Evolutionary conservation across 2,113 vertebrate genomes (phyloP).

Genomic region (Charadrius vociferus): DNA sequence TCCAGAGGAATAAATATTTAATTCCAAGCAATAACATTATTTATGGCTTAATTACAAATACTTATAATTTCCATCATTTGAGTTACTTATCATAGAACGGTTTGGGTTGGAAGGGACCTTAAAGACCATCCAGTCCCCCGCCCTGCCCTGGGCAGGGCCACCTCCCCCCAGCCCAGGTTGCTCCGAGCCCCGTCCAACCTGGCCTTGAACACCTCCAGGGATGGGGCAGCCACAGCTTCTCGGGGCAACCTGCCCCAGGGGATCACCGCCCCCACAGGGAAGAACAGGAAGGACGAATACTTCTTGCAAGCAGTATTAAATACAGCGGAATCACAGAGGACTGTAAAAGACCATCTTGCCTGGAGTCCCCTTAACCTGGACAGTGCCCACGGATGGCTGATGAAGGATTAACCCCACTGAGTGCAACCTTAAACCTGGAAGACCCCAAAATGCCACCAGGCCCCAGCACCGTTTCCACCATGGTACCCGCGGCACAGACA

Average conservation of each 20-base stretch:
- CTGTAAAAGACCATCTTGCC: neutral
- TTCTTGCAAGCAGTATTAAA: neutral
- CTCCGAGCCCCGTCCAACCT: neutral
- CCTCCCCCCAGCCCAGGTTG: neutral
- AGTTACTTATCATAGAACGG: neutral
- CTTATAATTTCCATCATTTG: fast-evolving
- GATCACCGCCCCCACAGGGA: neutral
- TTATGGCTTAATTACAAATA: neutral
- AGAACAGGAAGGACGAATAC: neutral
- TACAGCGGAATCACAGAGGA: fast-evolving
- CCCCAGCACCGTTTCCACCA: neutral
- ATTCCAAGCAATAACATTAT: neutral
- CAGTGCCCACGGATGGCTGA: too few relatives aligned
- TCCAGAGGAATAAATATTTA: neutral
- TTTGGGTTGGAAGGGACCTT: neutral
- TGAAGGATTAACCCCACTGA: neutral
- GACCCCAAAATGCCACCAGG: neutral
- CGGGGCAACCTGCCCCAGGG: neutral
- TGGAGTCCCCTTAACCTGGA: neutral
- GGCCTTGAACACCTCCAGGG: neutral
- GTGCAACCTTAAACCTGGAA: neutral
- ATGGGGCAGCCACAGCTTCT: neutral
- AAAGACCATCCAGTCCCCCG: neutral
- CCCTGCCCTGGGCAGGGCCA: neutral
- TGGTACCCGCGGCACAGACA: neutral